Evolutionary conservation across 2,888 invertebrate genomes (phyloP), one percentile per base, ranked within the genome.

Genomic region (Dynastes maya): DNA sequence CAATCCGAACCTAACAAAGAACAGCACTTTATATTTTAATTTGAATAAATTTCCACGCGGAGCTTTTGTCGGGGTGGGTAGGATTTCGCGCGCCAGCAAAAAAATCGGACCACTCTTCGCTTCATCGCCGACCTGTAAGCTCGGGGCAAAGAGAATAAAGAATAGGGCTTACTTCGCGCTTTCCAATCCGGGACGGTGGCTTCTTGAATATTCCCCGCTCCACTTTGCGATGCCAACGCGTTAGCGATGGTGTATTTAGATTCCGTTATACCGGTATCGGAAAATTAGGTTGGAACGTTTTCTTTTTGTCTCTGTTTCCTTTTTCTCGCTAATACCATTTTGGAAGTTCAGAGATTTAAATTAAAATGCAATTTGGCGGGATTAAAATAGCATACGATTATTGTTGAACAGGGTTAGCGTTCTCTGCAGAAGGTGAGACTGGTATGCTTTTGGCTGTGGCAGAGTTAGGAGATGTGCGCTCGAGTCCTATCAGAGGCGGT

Each of bases 11-110:
- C 71, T 80, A 78, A 81, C 81, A 75, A 80, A 76, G 80, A 74
- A 79, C 80, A 75, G 76, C 80, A 80, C 81, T 80, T 80, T 81
- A 77, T 81, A 81, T 80, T 80, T 80, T 81, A 81, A 81, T 81
- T 81, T 80, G 49, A 80, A 80, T 79, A 76, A 78, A 78, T 80
- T 79, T 81, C 49, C 49, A 11, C 45, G 13, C 51, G 68, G 27
- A 4, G 4, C 13, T 8, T 45, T 37, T 5, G 32, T 37, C 8
- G 45, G 45, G 0, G 45, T 16, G 16, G 16, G 37, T 70, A 53
- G 71, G 61, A 63, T 37, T 49, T 65, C 63, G 65, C 40, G 27
- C 49, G 27, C 5, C 63, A 13, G 9, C n/a, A 68, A 68, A 68
- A 37, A 53, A 68, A 68, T 51, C 11, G 45, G 9, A 45, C 11